Base-by-base conservation (phyloP, 2,888 invertebrate genomes). In the Tiphia femorata region DNA sequence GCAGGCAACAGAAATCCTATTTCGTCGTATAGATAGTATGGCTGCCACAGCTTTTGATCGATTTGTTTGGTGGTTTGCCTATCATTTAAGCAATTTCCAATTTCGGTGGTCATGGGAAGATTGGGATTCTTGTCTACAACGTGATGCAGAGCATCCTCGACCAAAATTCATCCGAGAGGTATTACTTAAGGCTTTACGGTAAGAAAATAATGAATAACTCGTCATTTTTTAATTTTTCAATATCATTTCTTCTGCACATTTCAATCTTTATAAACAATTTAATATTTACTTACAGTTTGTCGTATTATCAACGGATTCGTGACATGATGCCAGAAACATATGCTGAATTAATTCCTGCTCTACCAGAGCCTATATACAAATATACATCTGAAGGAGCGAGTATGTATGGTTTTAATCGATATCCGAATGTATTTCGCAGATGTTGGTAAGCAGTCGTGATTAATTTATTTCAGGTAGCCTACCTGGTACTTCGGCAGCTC, bases 21-120 rank as follows among this genome's bases (percentile, higher is more conserved):
- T 96, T 79, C 92, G 97, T 85, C 88, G 98, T 63, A 93, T 98
- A 77, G 97, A 98, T 81, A 91, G 94, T 0, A 98, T 99, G 98
- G 97, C 98, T 82, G 93, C 96, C 0, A 92, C 95, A 1, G 96
- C 97, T 80, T 95, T 98, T 84, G 98, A 99, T 84, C 91, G 98
- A 74, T 97, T 99, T 83, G 94, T 94, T 19, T 92, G 91, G 82
- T 99, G 99, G 99, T 99, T 99, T 84, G 91, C 95, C 0, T 98
- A 98, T 83, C 98, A 99, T 85, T 87, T 99, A 84, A 98, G 98
- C 83, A 99, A 99, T 86, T 99, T 99, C 84, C 98, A 99, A 84
- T 99, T 97, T 83, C 91, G 97, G 49, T 99, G 98, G 98, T 96
- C 96, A 1, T 99, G 99, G 99, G 95, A 96, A 68, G 96, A 96